phyloP scores from a whole-genome alignment of 2,113 vertebrate genomes.

The Eublepharis macularius region DNA sequence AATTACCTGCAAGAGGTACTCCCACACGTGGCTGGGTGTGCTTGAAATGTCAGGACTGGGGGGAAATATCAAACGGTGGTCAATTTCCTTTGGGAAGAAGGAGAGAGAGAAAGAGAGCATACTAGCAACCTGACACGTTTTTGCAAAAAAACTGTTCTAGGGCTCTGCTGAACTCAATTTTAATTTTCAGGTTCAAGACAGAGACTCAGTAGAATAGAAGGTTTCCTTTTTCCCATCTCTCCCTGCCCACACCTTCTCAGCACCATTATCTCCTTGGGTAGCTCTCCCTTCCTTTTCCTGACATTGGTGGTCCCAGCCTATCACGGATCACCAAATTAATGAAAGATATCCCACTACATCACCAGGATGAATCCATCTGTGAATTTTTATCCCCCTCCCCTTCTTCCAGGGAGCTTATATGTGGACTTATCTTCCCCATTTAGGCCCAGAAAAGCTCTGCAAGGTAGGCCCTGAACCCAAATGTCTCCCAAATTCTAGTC shows the following conservation, averaged over 20 bases:
- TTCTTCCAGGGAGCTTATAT: too few species aligned
- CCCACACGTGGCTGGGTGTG: conserved; percentile 71
- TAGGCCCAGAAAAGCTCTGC: too few species aligned
- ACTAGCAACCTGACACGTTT: conserved; percentile 48
- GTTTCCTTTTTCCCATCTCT: neutral
- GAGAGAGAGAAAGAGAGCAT: conserved; percentile 49
- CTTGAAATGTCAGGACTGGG: conserved; percentile 79
- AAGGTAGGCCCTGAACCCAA: too few species aligned
- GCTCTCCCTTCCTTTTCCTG: neutral
- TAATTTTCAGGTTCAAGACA: neutral
- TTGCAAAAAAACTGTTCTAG: neutral
- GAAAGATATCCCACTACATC: too few species aligned
- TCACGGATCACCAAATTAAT: neutral
- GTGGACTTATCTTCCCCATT: too few species aligned
- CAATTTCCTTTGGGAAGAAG: conserved; percentile 61
- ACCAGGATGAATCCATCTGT: too few species aligned
- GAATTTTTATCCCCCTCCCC: too few species aligned
- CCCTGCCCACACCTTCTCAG: too few species aligned
- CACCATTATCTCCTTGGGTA: neutral
- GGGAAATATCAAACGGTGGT: conserved; percentile 69
- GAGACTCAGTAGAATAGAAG: neutral
- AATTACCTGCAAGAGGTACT: conserved; percentile 81
- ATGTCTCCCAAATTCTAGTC: too few species aligned
- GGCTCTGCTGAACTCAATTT: neutral
- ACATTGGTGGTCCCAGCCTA: neutral